These are phyloP conservation scores for Psittacula derbiana DNA, from an alignment of 2,797 vertebrate genomes.

Conservation along the genomic window DNA sequence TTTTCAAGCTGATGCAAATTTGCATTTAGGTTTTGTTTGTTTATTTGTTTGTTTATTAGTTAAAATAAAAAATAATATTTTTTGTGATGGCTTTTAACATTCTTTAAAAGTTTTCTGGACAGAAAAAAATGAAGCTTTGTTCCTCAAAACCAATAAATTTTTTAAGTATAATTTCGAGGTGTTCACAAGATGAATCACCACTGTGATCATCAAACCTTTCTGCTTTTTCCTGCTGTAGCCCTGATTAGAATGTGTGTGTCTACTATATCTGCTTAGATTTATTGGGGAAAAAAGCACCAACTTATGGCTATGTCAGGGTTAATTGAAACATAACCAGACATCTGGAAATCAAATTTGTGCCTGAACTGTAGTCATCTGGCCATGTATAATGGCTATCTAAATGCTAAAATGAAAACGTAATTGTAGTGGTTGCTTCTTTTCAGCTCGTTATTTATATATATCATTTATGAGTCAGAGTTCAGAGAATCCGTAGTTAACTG, in stretches of 20 bases:
- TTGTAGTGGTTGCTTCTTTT: slow-evolving; percentile 1
- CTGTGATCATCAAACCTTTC: background rate
- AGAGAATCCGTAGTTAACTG: background rate
- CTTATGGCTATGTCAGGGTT: background rate
- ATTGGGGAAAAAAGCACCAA: fast-evolving
- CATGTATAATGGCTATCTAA: background rate
- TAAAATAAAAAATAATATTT: background rate
- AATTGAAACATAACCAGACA: slow-evolving; percentile 8
- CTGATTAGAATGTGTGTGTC: background rate
- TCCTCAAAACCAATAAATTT: background rate
- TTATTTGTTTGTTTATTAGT: no score
- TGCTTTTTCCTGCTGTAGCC: background rate
- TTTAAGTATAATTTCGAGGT: background rate
- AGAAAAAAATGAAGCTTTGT: background rate
- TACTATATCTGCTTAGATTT: background rate
- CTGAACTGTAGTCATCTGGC: background rate
- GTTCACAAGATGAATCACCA: background rate
- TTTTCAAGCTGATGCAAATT: background rate
- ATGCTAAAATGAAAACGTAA: background rate
- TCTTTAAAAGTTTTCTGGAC: background rate
- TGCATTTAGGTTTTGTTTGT: background rate
- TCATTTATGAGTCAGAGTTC: background rate
- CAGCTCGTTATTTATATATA: background rate
- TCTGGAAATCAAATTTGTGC: slow-evolving; percentile 1
- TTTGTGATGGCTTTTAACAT: background rate